phyloP scores from a whole-genome alignment of 2,113 vertebrate species.

The Acanthochromis polyacanthus region DNA sequence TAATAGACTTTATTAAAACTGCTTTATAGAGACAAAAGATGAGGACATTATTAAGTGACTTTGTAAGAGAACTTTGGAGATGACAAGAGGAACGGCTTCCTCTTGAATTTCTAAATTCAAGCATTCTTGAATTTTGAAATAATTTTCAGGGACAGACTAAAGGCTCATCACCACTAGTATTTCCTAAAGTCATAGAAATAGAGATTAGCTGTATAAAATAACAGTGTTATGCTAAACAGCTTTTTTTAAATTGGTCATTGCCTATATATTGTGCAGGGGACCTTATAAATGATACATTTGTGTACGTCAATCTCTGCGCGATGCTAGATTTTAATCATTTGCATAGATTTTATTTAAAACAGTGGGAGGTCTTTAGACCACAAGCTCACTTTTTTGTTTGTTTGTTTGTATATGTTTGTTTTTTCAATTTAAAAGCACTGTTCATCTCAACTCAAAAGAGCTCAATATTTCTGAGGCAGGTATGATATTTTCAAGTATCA shows the following conservation, averaged over 20 bases:
- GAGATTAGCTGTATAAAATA: too few relatives aligned
- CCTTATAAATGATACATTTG: background rate
- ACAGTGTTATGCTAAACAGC: too few relatives aligned
- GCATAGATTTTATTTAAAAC: background rate
- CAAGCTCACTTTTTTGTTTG: background rate
- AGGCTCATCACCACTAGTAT: too few relatives aligned
- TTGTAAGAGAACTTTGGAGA: slow-evolving; percentile 9
- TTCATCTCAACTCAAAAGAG: background rate
- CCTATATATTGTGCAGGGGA: background rate
- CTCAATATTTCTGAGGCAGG: background rate
- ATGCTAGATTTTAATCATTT: background rate
- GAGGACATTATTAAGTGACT: slow-evolving; percentile 14
- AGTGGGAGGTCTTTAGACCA: background rate
- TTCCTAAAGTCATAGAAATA: too few relatives aligned
- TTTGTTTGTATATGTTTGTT: background rate
- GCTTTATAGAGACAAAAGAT: slow-evolving; percentile 24
- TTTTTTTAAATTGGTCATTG: too few relatives aligned
- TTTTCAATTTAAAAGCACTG: background rate
- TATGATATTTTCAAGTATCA: background rate
- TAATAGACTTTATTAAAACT: slow-evolving; percentile 54
- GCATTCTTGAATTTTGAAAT: too few relatives aligned
- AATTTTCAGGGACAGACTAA: too few relatives aligned
- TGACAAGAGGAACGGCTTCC: background rate
- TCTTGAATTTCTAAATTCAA: too few relatives aligned
- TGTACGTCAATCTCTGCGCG: background rate